Conservation (phyloP, 2,888 invertebrate species). For the Cataglyphis livida region DNA sequence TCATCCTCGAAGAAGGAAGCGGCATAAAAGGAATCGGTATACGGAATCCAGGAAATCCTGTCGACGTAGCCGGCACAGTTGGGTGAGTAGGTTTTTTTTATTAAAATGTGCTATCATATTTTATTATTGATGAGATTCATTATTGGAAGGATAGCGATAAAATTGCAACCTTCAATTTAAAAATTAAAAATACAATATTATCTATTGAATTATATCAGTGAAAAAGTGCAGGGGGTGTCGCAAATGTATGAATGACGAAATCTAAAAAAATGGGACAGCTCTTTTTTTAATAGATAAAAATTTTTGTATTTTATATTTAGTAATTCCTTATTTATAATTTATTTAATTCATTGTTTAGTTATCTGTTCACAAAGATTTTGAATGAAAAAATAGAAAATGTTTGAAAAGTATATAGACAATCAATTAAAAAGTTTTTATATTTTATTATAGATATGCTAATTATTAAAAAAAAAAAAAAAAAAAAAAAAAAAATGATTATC, state of each 20-base stretch:
- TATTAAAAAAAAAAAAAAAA: not conserved
- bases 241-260: not conserved
- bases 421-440: not conserved
- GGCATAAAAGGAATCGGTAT: not conserved
- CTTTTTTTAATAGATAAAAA: not conserved
- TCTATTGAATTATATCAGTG: not conserved
- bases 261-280: not conserved
- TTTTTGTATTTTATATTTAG: not conserved
- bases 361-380: not conserved
- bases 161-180: not conserved
- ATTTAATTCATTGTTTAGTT: not conserved
- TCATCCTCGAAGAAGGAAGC: not conserved
- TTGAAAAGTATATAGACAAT: not conserved
- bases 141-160: not conserved
- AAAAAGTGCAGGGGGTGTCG: not conserved
- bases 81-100: constrained; percentile 11
- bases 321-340: not conserved
- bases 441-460: not conserved
- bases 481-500: not conserved
- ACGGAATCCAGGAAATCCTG: not conserved
- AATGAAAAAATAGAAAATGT: not conserved
- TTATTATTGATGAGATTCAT: not conserved
- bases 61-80: too few species aligned
- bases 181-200: not conserved
- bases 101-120: not conserved